A percentile compares a stretch with the other conserved stretches of the same genome.
These are phyloP conservation scores for Drosophila histrio DNA, from an alignment of 2,888 invertebrate species.

Conservation along the genomic window DNA sequence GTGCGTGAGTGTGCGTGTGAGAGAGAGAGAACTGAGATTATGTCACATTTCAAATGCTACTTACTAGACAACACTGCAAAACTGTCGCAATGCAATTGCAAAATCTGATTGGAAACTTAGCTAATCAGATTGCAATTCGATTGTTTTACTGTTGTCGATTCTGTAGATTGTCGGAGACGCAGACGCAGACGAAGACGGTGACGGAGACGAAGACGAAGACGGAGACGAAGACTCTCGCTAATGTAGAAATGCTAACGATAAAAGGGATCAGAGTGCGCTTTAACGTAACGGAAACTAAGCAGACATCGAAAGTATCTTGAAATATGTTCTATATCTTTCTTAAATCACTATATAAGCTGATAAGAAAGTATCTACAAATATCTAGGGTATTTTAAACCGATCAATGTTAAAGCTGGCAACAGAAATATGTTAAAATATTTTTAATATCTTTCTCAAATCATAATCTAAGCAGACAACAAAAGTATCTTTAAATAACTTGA, in stretches of 20 bases:
- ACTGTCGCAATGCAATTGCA: constrained; percentile 54
- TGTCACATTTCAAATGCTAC: constrained; percentile 48
- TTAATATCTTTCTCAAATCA: too few species aligned
- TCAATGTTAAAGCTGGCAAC: too few species aligned
- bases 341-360: not conserved
- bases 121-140: constrained; percentile 28
- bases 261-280: not conserved
- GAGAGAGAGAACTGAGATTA: constrained; percentile 44
- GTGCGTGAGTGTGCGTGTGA: constrained; percentile 8
- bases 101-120: constrained; percentile 58
- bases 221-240: not conserved
- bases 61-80: constrained; percentile 14
- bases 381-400: too few species aligned
- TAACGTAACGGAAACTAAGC: too few species aligned
- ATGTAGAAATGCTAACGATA: not conserved
- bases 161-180: not conserved
- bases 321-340: not conserved
- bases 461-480: too few species aligned
- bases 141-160: constrained; percentile 3
- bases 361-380: too few species aligned
- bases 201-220: too few species aligned
- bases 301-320: not conserved
- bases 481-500: too few species aligned
- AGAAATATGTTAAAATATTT: too few species aligned
- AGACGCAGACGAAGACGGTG: too few species aligned